Percentiles rank a stretch among this genome's conserved stretches.
Evolutionary conservation across 30 jellyfish, hydroid and myxozoan species (phyloP).

Genomic region (Catostylus mosaicus): DNA sequence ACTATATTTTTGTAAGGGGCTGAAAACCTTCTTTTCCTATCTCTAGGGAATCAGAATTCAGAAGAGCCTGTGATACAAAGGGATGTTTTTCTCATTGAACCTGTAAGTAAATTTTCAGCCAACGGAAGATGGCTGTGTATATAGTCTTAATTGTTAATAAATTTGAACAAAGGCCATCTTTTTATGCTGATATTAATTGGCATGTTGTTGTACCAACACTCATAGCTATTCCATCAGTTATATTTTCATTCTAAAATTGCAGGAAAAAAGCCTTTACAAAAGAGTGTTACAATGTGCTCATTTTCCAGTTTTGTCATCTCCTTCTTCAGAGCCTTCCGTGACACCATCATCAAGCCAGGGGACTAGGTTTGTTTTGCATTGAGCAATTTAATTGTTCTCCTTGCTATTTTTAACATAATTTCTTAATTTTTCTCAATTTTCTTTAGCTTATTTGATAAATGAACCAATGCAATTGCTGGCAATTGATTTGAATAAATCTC

Average conservation of each 20-base stretch:
- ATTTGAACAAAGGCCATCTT: no score
- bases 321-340: constrained; percentile 46
- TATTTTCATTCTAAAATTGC: no score
- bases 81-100: constrained; percentile 29
- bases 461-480: no score
- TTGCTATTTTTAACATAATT: not conserved
- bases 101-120: constrained; percentile 7
- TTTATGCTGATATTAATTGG: no score
- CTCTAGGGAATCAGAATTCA: not conserved
- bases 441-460: not conserved
- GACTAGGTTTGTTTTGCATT: not conserved
- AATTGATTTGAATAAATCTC: no score
- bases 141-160: not conserved
- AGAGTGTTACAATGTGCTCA: constrained; percentile 52
- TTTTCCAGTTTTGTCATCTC: constrained; percentile 55
- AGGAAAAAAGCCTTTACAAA: constrained; percentile 52
- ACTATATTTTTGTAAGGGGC: no score
- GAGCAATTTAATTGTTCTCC: not conserved
- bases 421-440: not conserved
- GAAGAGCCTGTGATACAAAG: constrained; percentile 6
- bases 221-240: no score
- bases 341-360: constrained; percentile 32
- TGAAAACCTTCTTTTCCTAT: no score
- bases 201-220: no score
- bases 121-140: no score